These are phyloP conservation scores for Sminthurinus signatus DNA, from an alignment of 1,140 invertebrate genomes.

Conservation along the genomic window DNA sequence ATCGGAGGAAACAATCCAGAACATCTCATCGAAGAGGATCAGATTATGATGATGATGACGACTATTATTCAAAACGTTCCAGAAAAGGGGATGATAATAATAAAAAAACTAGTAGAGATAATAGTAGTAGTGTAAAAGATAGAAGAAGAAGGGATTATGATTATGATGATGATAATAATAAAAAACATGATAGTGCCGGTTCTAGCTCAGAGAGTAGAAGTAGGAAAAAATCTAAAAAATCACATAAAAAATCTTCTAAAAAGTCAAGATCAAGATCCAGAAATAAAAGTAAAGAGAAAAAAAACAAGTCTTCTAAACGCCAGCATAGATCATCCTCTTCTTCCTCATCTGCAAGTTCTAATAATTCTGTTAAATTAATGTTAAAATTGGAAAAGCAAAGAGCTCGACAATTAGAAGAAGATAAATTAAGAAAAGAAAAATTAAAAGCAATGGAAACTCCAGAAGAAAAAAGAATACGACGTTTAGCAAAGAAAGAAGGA, in stretches of 20 bases:
- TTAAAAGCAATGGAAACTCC: slow-evolving; percentile 88
- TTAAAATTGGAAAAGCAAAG: slow-evolving; percentile 66
- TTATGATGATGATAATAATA: background rate
- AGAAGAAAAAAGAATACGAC: slow-evolving; percentile 82
- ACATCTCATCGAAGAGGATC: too few relatives aligned
- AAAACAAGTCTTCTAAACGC: background rate
- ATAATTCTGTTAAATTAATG: slow-evolving; percentile 51
- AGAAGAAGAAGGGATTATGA: background rate
- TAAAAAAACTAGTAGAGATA: background rate
- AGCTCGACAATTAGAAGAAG: slow-evolving; percentile 57
- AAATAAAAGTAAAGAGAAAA: background rate
- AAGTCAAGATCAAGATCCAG: background rate
- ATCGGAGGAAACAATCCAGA: too few relatives aligned
- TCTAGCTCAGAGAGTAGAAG: background rate
- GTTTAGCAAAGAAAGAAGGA: slow-evolving; percentile 81
- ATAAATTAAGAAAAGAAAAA: slow-evolving; percentile 67
- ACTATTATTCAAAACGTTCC: too few relatives aligned
- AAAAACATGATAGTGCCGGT: background rate
- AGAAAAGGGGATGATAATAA: background rate
- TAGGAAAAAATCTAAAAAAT: background rate
- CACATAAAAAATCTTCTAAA: background rate
- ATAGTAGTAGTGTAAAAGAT: background rate
- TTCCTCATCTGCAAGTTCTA: slow-evolving; percentile 44
- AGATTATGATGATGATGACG: too few relatives aligned
- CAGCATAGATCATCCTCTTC: background rate